phyloP scores from a whole-genome alignment of 2,888 invertebrate species.

The Homarus gammarus region DNA sequence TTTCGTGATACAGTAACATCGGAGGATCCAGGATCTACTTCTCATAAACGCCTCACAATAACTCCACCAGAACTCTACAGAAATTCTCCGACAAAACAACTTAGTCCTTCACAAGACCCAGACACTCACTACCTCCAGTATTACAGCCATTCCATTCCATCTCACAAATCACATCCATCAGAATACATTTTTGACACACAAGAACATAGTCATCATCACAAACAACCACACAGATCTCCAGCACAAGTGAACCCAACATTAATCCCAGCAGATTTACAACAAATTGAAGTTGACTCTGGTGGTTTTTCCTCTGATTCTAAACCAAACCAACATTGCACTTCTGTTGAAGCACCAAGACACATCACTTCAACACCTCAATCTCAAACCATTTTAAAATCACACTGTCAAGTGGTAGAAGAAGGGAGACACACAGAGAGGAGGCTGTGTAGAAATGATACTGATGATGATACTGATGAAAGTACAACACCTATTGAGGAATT shows the following conservation, averaged over 20 bases:
- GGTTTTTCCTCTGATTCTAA: background rate
- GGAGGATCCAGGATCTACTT: conserved; percentile 8
- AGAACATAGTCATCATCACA: background rate
- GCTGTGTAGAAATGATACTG: conserved; percentile 36
- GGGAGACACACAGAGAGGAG: conserved; percentile 2
- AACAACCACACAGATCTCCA: background rate
- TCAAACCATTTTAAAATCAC: background rate
- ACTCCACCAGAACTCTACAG: conserved; percentile 44
- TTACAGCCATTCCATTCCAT: background rate
- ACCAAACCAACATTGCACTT: background rate
- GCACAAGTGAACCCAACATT: background rate
- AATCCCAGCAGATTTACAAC: background rate
- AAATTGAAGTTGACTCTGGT: background rate
- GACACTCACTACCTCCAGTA: background rate
- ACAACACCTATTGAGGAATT: conserved; percentile 64
- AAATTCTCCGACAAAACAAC: conserved; percentile 10
- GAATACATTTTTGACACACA: background rate
- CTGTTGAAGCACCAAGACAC: background rate
- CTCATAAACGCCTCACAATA: conserved; percentile 1
- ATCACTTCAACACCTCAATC: background rate
- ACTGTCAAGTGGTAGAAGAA: background rate
- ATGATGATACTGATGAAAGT: conserved; percentile 66
- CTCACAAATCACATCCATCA: background rate
- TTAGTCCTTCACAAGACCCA: background rate
- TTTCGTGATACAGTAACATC: background rate